phyloP scores from a whole-genome alignment of 2,797 vertebrate genomes.

The Takifugu ocellatus region DNA sequence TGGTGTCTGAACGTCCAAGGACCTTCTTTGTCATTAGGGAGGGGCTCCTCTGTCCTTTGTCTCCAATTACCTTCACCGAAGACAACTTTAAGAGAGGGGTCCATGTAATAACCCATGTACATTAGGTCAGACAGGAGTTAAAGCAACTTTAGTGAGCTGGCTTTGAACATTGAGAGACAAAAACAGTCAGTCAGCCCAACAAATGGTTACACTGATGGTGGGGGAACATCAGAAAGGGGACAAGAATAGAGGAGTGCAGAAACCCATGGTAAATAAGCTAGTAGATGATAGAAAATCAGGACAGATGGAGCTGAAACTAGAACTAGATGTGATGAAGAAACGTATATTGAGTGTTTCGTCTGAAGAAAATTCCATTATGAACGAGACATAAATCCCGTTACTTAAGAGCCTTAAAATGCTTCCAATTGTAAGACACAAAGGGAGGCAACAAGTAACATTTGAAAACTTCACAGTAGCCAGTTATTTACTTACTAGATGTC shows the following conservation, averaged over 20 bases:
- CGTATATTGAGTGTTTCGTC: too few relatives aligned
- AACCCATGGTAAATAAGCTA: background rate
- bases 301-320: background rate
- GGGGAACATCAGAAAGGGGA: conserved; percentile 13
- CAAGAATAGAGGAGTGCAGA: conserved; percentile 9
- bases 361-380: too few relatives aligned
- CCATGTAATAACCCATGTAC: conserved; percentile 77
- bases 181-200: conserved; percentile 65
- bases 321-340: background rate
- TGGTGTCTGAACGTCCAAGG: conserved; percentile 58
- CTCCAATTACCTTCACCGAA: conserved; percentile 79
- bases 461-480: too few relatives aligned
- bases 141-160: conserved; percentile 54
- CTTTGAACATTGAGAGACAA: conserved; percentile 74
- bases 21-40: conserved; percentile 79
- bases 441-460: too few relatives aligned
- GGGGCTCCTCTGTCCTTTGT: conserved; percentile 69
- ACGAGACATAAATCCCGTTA: too few relatives aligned
- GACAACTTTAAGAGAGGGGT: conserved; percentile 74
- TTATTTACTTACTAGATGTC: too few relatives aligned
- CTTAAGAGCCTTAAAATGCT: too few relatives aligned
- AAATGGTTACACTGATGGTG: conserved; percentile 64
- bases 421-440: too few relatives aligned
- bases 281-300: background rate
- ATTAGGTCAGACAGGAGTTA: conserved; percentile 55